Conservation (phyloP, 1,140 invertebrate genomes). For the Odontomachus brunneus region DNA sequence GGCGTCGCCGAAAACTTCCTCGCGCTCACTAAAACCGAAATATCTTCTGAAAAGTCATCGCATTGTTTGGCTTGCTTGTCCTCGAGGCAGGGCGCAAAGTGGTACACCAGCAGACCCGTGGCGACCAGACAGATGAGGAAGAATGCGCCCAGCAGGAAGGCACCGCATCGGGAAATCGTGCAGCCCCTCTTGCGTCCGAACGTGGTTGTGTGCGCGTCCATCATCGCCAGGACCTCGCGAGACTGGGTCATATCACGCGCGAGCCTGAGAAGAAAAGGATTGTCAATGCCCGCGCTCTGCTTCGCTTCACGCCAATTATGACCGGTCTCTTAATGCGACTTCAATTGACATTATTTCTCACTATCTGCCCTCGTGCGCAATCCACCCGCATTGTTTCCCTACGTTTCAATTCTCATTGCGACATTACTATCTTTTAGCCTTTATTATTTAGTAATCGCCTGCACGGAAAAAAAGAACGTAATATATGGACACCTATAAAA, state of each 20-base stretch:
- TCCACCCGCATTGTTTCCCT: neutral
- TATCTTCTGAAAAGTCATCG: constrained; percentile 68
- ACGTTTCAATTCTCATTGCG: no score
- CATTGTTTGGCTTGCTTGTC: constrained; percentile 65
- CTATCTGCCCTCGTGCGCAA: neutral
- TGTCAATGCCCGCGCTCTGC: neutral
- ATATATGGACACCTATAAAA: no score
- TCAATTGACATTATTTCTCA: neutral
- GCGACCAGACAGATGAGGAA: constrained; percentile 86
- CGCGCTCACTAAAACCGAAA: constrained; percentile 79
- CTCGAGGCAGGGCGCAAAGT: constrained; percentile 88
- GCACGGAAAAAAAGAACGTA: no score
- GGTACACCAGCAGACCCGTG: constrained; percentile 89
- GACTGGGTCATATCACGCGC: constrained; percentile 81
- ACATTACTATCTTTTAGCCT: no score
- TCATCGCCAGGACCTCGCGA: constrained; percentile 82
- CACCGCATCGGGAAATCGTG: constrained; percentile 84
- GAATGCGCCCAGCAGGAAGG: constrained; percentile 84
- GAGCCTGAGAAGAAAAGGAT: constrained; percentile 58
- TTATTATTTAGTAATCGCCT: no score
- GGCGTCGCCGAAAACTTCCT: constrained; percentile 79
- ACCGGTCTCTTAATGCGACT: neutral
- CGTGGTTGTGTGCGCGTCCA: constrained; percentile 82
- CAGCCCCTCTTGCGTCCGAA: constrained; percentile 82
- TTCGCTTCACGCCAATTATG: neutral